Base-by-base conservation (phyloP, 2,888 invertebrate species). In the Tetragnatha montana region DNA sequence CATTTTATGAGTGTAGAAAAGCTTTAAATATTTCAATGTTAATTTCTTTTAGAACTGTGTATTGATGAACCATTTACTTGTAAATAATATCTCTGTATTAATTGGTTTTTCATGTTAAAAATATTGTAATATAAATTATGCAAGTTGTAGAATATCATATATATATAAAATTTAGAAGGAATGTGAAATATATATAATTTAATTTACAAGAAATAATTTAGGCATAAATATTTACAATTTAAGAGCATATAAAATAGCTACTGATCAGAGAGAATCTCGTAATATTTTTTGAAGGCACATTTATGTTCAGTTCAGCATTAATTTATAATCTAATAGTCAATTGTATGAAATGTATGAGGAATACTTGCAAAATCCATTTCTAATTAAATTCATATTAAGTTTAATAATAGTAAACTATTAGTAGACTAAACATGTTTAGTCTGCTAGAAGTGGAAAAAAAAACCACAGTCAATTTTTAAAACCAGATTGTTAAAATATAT, bases 271-370 rank as follows among this genome's bases (percentile, higher is more conserved):
- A 19, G 12, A 69, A 76, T 78, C 73, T 84, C 70, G 14, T 49
- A 76, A 14, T 84, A 75, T 50, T 84, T 76, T 82, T 84, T 70
- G 84, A 84, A 84, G 84, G 84, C 84, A 84, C 84, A 84, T 84
- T 84, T 70, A 78, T 84, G 50, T 21, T 35, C 70, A 14, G 70
- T n/a, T 21, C 35, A 35, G 14, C 73, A 73, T 35, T 4, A 73
- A 35, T 22, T 35, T 73, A 10, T 22, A 4, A 12, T 10, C 8
- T 12, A 21, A 74, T 74, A 74, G 49, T 51, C 60, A 35, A 74
- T 74, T 74, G 74, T 74, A 22, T 35, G 49, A 74, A 74, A 74
- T 22, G 49, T 10, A 60, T 10, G 60, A 60, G 60, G 60, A 60
- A 60, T 60, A 60, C 60, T 8, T 60, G 60, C 60, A 60, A 60